Evolutionary conservation across 2,797 vertebrate genomes (phyloP), one percentile per base, ranked within the genome.

Genomic region (Scyliorhinus canicula): DNA sequence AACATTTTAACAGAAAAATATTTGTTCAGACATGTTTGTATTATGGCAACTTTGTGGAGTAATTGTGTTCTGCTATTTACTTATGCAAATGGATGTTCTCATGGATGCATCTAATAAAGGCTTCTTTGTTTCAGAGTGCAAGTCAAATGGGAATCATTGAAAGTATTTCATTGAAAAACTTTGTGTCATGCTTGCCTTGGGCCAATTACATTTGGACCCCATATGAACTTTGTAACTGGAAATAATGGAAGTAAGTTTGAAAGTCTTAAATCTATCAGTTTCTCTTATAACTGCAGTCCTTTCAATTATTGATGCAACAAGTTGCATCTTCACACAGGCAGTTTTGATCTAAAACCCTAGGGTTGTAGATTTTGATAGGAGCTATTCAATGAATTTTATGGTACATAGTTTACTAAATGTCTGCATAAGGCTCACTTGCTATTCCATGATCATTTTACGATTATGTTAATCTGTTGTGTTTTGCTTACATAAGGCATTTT

Each of bases 101-200:
- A n/a, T 86, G 84, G 84, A 31, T 47, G 11, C 44, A 52, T 86
- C 44, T 86, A 86, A 86, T 28, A 26, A 3, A 14, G 21, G 16
- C 55, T 50, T 85, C 26, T 3, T 28, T 86, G 50, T 86, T 86
- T 55, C 84, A 86, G 84, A 86, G 31, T 88, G 96, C 95, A 0
- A 96, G 97, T 67, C 98, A 99, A 95, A 98, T 98, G 95, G 99
- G 99, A 95, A 98, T 99, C 95, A 98, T 99, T 96, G 98, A 99
- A 96, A 98, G 98, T 96, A 99, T 99, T 96, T 98, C 98, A 0
- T 95, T 99, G 95, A 99, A 97, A 96, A 99, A 99, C 96, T 99
- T 99, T 99, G 99, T 99, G 99, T 95, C 99, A 99, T 96, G 97
- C 98, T 0, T 97, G 97, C 96, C 97, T 99, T 40, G 99, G 99